Percentiles rank a stretch among this genome's conserved stretches.
These are phyloP conservation scores for Yasuhikotakia modesta DNA, from an alignment of 2,797 vertebrate genomes.

Conservation along the genomic window DNA sequence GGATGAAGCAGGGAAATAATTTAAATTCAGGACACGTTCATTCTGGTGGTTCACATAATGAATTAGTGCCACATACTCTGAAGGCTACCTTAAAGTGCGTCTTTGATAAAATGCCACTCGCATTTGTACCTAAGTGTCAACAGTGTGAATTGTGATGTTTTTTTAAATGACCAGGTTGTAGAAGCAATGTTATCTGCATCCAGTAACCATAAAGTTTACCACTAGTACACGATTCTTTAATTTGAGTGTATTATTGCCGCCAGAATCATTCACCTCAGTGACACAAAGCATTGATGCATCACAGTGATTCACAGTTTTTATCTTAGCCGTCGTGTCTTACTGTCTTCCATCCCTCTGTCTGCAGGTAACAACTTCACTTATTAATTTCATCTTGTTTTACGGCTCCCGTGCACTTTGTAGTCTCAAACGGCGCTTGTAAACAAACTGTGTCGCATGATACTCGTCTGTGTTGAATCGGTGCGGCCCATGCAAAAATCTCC, in stretches of 20 bases:
- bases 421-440: constrained; percentile 48
- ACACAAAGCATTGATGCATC: constrained; percentile 26
- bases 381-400: constrained; percentile 42
- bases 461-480: constrained; percentile 36
- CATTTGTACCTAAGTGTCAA: too few relatives aligned
- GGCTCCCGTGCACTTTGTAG: constrained; percentile 1
- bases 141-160: neutral
- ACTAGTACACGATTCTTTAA: neutral
- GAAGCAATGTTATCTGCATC: neutral
- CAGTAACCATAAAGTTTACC: constrained; percentile 2
- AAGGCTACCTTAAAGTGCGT: neutral
- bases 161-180: neutral
- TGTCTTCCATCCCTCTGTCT: neutral
- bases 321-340: constrained; percentile 10
- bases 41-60: constrained; percentile 14
- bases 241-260: neutral
- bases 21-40: neutral
- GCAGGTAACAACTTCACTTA: constrained; percentile 38
- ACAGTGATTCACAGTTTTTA: constrained; percentile 28
- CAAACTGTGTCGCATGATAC: constrained; percentile 26
- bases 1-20: neutral
- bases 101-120: constrained; percentile 10
- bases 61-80: neutral
- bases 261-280: constrained; percentile 24
- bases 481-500: constrained; percentile 36